Base-by-base conservation (phyloP, 2,888 invertebrate species). In the Diplazon laetatorius region DNA sequence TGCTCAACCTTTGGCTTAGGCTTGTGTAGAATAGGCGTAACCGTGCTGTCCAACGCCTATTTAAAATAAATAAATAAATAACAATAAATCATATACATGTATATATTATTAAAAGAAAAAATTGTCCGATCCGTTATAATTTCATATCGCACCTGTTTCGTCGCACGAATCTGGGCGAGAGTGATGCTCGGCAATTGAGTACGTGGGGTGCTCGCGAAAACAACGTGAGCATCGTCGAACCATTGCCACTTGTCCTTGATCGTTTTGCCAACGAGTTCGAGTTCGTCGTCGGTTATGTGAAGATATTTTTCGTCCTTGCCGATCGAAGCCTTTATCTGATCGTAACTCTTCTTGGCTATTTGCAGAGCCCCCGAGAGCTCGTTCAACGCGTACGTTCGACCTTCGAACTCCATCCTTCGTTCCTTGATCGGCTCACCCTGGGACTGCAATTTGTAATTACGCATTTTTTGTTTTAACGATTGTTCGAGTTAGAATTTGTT, bases 371-470 rank as follows among this genome's bases (percentile, higher is more conserved):
- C 93, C 46, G 96, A 95, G 57, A 97, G 94, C 84, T 96, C 96
- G 80, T 98, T 97, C 80, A 98, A 92, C 0, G 95, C 96, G 0
- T 93, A 92, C 1, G 96, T 96, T 84, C 98, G 94, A 12, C 95
- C 93, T 88, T 97, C 96, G 82, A 93, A 95, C 91, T 99, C 99
- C 46, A 94, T 91, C 84, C 95, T 95, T 55, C 98, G 94, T 82
- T 94, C 94, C 87, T 96, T 96, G 72, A 99, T 96, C 0, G 98
- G 98, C 89, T 98, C 97, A 9, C 98, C 98, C 91, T 95, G 93
- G 80, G 94, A 93, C 92, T 96, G 93, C 83, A 95, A 89, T 74
- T 42, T n/a, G 16, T 50, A 59, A 30, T n/a, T 6, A 8, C 44
- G 20, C 42, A 63, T 25, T 52, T n/a, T n/a, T n/a, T n/a, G n/a